These are phyloP conservation scores for Metridium senile DNA, from an alignment of 92 coral and sea anemone species.

Conservation along the genomic window DNA sequence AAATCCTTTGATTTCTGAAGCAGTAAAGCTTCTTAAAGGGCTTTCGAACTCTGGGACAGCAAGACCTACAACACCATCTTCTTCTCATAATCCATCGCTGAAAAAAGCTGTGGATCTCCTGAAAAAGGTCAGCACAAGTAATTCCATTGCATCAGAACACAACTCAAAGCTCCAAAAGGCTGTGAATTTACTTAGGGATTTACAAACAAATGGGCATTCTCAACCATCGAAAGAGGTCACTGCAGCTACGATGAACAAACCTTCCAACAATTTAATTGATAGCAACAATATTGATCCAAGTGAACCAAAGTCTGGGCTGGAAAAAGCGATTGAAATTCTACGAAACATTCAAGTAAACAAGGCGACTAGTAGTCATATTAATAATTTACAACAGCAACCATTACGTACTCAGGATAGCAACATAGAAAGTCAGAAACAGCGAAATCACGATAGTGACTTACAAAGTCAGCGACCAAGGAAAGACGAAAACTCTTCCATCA, in stretches of 20 bases:
- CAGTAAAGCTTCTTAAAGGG: slow-evolving; percentile 1
- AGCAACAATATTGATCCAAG: not conserved
- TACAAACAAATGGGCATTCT: not conserved
- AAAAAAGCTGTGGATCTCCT: slow-evolving; percentile 17
- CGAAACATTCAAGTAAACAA: slow-evolving; percentile 5
- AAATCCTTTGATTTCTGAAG: slow-evolving; percentile 25
- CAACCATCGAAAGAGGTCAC: not conserved
- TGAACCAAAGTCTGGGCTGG: slow-evolving; percentile 1
- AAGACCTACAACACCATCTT: slow-evolving; percentile 10
- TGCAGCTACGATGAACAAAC: not conserved
- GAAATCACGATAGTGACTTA: not conserved
- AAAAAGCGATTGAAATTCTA: slow-evolving; percentile 28
- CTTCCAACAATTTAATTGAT: not conserved
- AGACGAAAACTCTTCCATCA: not conserved
- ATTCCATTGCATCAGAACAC: not conserved
- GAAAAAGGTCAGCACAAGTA: not conserved
- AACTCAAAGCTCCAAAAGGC: slow-evolving; percentile 10
- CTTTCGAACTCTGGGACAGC: not conserved
- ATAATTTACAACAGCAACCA: too few species aligned
- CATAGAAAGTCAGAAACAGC: not conserved
- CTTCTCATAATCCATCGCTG: slow-evolving; percentile 12
- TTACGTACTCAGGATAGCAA: too few species aligned
- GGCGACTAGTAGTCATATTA: not conserved
- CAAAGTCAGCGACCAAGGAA: slow-evolving; percentile 8
- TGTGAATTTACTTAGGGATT: slow-evolving; percentile 10